Percentiles rank a stretch among this genome's conserved stretches.
Conservation (phyloP, 2,888 invertebrate species). For the Nebria brevicollis region DNA sequence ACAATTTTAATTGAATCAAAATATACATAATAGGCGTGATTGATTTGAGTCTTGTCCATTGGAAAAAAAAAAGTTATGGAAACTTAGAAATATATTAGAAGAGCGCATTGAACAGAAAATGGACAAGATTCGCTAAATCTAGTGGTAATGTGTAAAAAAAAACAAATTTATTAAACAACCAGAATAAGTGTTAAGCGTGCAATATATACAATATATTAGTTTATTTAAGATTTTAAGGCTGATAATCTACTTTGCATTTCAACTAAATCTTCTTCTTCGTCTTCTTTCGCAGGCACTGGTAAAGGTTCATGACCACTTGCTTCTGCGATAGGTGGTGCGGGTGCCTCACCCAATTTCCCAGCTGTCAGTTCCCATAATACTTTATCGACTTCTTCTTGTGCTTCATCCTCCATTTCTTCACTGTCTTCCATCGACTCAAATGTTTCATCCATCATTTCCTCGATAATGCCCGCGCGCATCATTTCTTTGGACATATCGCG, state of each 20-base stretch:
- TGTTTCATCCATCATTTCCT: slow-evolving; percentile 99
- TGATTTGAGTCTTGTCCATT: not conserved
- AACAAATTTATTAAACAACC: not conserved
- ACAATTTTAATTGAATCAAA: not conserved
- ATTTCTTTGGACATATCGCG: slow-evolving; percentile 98
- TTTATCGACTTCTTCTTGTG: slow-evolving; percentile 81
- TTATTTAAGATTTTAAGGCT: slow-evolving; percentile 82
- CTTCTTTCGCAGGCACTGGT: slow-evolving; percentile 69
- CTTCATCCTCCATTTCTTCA: slow-evolving; percentile 96
- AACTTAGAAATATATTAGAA: not conserved
- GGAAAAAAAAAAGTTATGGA: not conserved
- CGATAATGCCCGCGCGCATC: slow-evolving; percentile 99
- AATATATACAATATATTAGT: not conserved
- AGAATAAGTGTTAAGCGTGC: not conserved
- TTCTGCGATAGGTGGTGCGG: slow-evolving; percentile 77
- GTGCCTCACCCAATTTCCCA: slow-evolving; percentile 92
- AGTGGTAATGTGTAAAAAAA: not conserved
- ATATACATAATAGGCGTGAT: not conserved
- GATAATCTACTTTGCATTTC: slow-evolving; percentile 92
- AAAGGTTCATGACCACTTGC: slow-evolving; percentile 65
- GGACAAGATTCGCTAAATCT: not conserved
- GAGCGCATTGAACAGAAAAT: not conserved
- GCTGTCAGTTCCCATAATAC: slow-evolving; percentile 87
- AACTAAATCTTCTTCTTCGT: slow-evolving; percentile 83
- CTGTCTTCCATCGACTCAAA: slow-evolving; percentile 93